Conservation (phyloP, 2,797 vertebrate species). For the Neolamprologus multifasciatus region DNA sequence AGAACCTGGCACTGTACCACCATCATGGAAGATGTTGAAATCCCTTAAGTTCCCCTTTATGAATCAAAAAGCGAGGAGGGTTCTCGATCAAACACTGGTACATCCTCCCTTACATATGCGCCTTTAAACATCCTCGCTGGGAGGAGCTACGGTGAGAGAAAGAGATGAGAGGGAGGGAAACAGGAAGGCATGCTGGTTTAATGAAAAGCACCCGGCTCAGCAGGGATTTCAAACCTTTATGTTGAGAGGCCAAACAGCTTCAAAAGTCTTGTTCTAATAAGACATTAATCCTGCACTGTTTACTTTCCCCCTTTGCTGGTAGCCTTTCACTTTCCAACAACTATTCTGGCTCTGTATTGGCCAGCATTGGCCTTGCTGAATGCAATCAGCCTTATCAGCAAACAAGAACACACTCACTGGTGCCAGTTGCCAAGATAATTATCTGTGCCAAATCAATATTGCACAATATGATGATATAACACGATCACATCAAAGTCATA, state of each 20-base stretch:
- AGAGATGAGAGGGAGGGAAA: not conserved
- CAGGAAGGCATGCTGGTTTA: not conserved
- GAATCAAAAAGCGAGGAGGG: not conserved
- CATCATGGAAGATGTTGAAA: not conserved
- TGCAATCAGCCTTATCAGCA: not conserved
- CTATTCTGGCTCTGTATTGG: not conserved
- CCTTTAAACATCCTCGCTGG: not conserved
- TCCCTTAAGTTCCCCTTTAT: not conserved
- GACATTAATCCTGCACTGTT: not conserved
- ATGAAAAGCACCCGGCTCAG: not conserved
- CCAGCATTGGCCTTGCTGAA: not conserved
- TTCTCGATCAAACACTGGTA: not conserved
- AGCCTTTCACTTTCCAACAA: not conserved
- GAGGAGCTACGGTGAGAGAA: not conserved
- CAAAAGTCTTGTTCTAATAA: not conserved
- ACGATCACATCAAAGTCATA: not conserved
- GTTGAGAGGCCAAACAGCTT: not conserved
- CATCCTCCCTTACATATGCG: not conserved
- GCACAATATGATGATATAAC: not conserved
- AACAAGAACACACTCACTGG: not conserved
- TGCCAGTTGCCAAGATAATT: not conserved
- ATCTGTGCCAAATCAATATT: not conserved
- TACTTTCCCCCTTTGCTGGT: not conserved
- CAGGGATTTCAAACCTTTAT: not conserved
- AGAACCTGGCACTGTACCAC: not conserved